Percentiles rank a stretch among this genome's conserved stretches.
These are phyloP conservation scores for Pangasius djambal DNA, from an alignment of 2,797 vertebrate species.

Conservation along the genomic window DNA sequence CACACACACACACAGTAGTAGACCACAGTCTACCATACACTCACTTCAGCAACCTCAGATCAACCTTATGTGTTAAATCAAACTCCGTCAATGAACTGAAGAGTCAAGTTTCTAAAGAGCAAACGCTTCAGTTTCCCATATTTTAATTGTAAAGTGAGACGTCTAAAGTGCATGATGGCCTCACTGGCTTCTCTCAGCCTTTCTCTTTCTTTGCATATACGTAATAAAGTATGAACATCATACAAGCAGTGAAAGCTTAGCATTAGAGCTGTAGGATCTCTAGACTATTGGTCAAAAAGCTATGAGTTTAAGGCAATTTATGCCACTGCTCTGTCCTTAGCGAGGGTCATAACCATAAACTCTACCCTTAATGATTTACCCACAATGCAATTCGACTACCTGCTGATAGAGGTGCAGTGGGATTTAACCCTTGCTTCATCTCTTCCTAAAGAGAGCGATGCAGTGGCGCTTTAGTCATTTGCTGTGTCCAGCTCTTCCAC, in stretches of 20 bases:
- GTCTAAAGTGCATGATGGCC: background rate
- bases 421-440: too few species aligned
- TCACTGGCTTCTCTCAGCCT: background rate
- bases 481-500: too few species aligned
- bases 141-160: background rate
- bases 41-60: background rate
- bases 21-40: background rate
- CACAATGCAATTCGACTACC: background rate
- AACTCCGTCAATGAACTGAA: background rate
- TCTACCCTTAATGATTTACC: background rate
- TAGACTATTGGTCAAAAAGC: background rate
- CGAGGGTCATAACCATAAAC: background rate
- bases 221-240: background rate
- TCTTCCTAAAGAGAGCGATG: background rate
- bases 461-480: background rate
- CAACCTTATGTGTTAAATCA: background rate
- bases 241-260: background rate
- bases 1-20: conserved; percentile 3
- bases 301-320: background rate
- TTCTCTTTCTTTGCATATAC: background rate
- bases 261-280: background rate
- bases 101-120: background rate
- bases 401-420: background rate
- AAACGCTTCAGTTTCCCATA: background rate
- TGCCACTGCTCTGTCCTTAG: background rate